Evolutionary conservation across 2,888 invertebrate genomes (phyloP).

Genomic region (Fragum fragum): DNA sequence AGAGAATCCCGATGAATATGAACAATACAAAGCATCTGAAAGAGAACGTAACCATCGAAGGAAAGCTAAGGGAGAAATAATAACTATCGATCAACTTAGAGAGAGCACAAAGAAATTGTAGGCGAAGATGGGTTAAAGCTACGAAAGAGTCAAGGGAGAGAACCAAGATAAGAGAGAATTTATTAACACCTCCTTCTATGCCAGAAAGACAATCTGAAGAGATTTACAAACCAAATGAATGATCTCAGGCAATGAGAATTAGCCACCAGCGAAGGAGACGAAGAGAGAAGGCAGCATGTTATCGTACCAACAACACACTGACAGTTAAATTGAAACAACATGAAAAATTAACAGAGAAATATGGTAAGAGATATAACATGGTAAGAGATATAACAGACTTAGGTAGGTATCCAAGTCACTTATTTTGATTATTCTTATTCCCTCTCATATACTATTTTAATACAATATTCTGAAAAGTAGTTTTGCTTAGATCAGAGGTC

Average conservation of each 20-base stretch:
- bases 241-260: constrained; percentile 13
- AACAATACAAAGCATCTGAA: neutral
- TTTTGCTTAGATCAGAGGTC: no score
- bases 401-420: no score
- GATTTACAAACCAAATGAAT: neutral
- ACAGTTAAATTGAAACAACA: neutral
- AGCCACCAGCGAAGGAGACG: neutral
- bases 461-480: no score
- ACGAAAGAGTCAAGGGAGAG: constrained; percentile 12
- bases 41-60: neutral
- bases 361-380: no score
- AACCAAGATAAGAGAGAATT: neutral
- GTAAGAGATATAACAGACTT: no score
- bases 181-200: constrained; percentile 10
- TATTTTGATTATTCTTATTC: no score
- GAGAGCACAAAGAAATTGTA: constrained; percentile 11
- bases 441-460: no score
- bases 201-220: constrained; percentile 7
- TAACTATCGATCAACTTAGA: constrained; percentile 3
- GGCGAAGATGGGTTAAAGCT: constrained; percentile 16
- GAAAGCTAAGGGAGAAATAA: neutral
- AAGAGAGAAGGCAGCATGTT: constrained; percentile 12
- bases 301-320: neutral
- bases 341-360: constrained; percentile 9
- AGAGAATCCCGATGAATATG: neutral